Conservation (phyloP, 2,888 invertebrate species). For the Ennomos erosarius region DNA sequence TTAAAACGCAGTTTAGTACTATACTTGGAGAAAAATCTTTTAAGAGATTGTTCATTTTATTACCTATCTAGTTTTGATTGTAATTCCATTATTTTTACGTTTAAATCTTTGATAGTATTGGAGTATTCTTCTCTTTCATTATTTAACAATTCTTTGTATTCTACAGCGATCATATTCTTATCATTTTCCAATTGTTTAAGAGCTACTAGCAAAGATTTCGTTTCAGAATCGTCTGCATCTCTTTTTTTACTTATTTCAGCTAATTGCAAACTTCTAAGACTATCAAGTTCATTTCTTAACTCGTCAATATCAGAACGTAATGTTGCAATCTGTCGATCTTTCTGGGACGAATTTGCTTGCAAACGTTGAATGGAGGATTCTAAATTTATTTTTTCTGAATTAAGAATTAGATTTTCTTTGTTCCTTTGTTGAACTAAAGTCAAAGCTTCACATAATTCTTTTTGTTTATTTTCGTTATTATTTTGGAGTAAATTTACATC, state of each 20-base stretch:
- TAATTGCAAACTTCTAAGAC: conserved; percentile 49
- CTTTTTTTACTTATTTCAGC: conserved; percentile 52
- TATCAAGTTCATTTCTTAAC: conserved; percentile 56
- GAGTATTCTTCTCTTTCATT: conserved; percentile 80
- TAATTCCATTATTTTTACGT: conserved; percentile 62
- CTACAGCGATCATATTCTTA: conserved; percentile 67
- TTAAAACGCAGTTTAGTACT: background rate
- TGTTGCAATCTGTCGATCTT: conserved; percentile 56
- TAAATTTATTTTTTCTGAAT: conserved; percentile 66
- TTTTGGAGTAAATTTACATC: conserved; percentile 49
- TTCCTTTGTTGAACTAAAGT: conserved; percentile 64
- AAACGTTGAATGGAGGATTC: conserved; percentile 61
- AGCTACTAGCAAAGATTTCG: conserved; percentile 68
- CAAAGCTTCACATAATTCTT: conserved; percentile 67
- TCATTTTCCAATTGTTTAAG: conserved; percentile 74
- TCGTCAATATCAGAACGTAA: conserved; percentile 53
- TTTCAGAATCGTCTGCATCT: conserved; percentile 69
- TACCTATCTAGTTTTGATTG: conserved; percentile 71
- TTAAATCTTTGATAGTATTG: conserved; percentile 63
- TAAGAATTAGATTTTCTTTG: conserved; percentile 61
- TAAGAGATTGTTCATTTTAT: conserved; percentile 19
- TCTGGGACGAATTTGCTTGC: conserved; percentile 58
- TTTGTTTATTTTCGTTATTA: conserved; percentile 52
- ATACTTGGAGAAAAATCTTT: conserved; percentile 11
- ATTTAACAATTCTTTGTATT: conserved; percentile 79